A percentile compares a stretch with the other conserved stretches of the same genome.
Evolutionary conservation across 2,888 invertebrate genomes (phyloP).

Genomic region (Andrena praecox): DNA sequence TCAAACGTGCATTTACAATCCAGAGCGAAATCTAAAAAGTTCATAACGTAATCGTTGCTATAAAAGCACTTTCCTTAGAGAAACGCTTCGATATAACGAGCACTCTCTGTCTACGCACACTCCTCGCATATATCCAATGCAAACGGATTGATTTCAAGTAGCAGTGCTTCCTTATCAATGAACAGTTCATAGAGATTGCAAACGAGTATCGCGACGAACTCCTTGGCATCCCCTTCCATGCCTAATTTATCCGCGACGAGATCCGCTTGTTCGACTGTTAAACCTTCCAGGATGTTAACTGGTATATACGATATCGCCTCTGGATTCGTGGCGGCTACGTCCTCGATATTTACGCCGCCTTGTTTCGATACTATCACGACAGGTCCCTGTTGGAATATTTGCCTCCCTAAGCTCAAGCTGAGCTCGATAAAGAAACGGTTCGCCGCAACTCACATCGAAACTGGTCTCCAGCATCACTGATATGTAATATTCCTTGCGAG

Average conservation of each 20-base stretch:
- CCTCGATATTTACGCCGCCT: constrained; percentile 98
- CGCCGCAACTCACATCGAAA: constrained; percentile 86
- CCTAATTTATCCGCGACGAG: constrained; percentile 87
- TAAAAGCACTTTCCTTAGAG: no score
- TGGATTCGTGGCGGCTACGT: constrained; percentile 95
- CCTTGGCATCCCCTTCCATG: constrained; percentile 48
- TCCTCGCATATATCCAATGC: constrained; percentile 84
- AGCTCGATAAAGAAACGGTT: neutral
- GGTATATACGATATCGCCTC: constrained; percentile 95
- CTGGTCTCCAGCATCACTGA: constrained; percentile 98
- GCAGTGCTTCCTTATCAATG: constrained; percentile 86
- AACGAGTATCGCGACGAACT: constrained; percentile 53
- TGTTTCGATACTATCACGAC: constrained; percentile 96
- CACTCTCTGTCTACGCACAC: constrained; percentile 54
- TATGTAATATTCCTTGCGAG: constrained; percentile 97
- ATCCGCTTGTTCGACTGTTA: constrained; percentile 89
- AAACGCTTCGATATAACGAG: neutral
- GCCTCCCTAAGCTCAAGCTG: neutral
- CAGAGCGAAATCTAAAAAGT: constrained; percentile 85
- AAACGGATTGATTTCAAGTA: constrained; percentile 88
- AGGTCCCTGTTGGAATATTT: constrained; percentile 89
- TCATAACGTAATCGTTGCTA: no score
- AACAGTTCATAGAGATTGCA: constrained; percentile 86
- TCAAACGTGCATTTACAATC: constrained; percentile 88
- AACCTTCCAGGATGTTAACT: constrained; percentile 91